phyloP scores from a whole-genome alignment of 2,113 vertebrate species.

The Motacilla alba region DNA sequence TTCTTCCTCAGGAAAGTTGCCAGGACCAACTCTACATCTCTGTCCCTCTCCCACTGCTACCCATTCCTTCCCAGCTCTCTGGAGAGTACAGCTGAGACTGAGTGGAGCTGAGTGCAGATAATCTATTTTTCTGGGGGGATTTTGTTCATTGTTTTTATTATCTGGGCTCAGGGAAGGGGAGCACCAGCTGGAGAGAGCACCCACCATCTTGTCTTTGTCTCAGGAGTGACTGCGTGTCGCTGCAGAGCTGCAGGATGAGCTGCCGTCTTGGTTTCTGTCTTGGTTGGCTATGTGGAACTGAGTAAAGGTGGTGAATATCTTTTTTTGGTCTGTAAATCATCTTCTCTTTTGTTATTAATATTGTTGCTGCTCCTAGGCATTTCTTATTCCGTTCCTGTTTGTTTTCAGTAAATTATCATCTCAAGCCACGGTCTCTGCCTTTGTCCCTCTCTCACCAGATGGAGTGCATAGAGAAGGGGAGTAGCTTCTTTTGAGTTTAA shows the following conservation, averaged over 20 bases:
- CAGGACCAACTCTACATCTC: not conserved
- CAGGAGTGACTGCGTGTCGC: accelerated
- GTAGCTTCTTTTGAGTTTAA: not conserved
- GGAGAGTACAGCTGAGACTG: not conserved
- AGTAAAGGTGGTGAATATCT: not conserved
- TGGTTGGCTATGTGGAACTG: accelerated
- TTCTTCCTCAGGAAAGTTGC: not conserved
- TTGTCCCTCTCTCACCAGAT: not conserved
- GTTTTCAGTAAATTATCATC: not conserved
- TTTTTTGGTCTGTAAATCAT: not conserved
- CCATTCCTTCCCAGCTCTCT: not conserved
- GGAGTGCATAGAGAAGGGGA: not conserved
- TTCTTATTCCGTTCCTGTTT: not conserved
- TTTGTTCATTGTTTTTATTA: not conserved
- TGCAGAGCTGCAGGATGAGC: not conserved
- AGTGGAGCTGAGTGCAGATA: not conserved
- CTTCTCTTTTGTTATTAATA: not conserved
- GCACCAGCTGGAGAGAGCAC: accelerated
- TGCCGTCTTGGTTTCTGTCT: not conserved
- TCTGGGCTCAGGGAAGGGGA: not conserved
- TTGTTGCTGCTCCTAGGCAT: not conserved
- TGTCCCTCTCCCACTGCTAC: not conserved
- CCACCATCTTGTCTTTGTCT: not conserved
- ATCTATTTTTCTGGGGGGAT: accelerated
- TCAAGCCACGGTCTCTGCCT: not conserved